phyloP scores from a whole-genome alignment of 1,140 invertebrate species.

The Reticulitermes speratus region DNA sequence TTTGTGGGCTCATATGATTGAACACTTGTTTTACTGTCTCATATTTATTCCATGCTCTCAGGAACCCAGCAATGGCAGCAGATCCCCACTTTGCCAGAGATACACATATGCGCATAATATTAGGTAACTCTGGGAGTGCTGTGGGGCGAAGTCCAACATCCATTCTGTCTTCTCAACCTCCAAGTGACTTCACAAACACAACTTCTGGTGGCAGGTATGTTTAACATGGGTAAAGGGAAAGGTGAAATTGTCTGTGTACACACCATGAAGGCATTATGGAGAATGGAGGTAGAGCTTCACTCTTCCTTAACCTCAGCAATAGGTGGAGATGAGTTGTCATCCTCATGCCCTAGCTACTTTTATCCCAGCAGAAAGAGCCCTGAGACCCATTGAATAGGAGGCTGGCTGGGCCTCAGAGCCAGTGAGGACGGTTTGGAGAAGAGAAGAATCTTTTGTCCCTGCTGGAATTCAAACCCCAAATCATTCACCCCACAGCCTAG shows the following conservation, averaged over 20 bases:
- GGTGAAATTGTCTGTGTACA: conserved; percentile 7
- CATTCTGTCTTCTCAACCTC: conserved; percentile 38
- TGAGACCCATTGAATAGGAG: background rate
- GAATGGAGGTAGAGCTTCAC: no score
- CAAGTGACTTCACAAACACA: conserved; percentile 42
- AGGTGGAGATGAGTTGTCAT: no score
- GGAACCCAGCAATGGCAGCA: conserved; percentile 38
- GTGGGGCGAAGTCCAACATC: conserved; percentile 46
- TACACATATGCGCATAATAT: conserved; percentile 87
- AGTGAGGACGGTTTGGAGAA: background rate
- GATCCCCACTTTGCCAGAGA: conserved; percentile 76
- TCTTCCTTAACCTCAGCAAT: no score
- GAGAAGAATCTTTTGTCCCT: no score
- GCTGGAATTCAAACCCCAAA: no score
- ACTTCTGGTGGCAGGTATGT: conserved; percentile 48
- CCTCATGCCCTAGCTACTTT: no score
- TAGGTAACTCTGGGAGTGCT: conserved; percentile 63
- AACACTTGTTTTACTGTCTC: background rate
- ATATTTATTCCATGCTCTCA: background rate
- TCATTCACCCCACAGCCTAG: no score
- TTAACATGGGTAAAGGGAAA: background rate
- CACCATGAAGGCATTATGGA: no score
- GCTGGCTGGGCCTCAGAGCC: background rate
- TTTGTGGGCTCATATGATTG: no score
- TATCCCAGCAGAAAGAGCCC: background rate